Base-by-base conservation (phyloP, 2,888 invertebrate species). In the Tryphoninae sp. region DNA sequence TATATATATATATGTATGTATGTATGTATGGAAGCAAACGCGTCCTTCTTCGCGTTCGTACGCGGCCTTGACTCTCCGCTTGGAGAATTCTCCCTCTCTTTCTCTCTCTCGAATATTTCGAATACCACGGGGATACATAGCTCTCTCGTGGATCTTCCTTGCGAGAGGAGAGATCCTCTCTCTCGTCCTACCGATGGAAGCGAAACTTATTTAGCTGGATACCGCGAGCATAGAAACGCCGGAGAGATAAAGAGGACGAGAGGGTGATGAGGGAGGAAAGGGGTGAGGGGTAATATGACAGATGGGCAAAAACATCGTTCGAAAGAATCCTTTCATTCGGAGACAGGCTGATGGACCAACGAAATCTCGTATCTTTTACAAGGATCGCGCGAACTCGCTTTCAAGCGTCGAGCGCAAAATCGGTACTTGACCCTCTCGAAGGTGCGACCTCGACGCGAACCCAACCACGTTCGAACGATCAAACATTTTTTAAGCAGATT, bases 31-130 rank as follows among this genome's bases (percentile, higher is more conserved):
- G 45, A 53, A 71, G 59, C 23, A 62, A 76, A 74, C 45, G 81
- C 82, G 84, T 82, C 84, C 84, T 84, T 82, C 82, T 80, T 78
- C 73, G 67, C 49, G 64, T 72, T 55, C 26, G 26, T 67, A 79
- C 81, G 71, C 81, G 84, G 74, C 84, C 84, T 84, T 84, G 84
- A 82, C 84, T 81, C 80, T 77, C 82, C 33, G 73, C 79, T 73
- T 59, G 67, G 62, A 71, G 73, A 69, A 42, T 62, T 23, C 42
- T 51, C 64, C 45, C 26, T 26, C 2, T 26, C 26, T 65, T 13
- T 65, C 23, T 49, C 45, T 26, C 75, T 74, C 78, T 72, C 78
- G 82, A 79, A 82, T 82, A 76, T 79, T 79, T 82, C 79, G 77
- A 79, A 82, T 82, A 79, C 76, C 76, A 45, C 75, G 33, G 42